These are phyloP conservation scores for Odocoileus hemionus DNA, from an alignment of 2,113 vertebrate species.

Conservation along the genomic window DNA sequence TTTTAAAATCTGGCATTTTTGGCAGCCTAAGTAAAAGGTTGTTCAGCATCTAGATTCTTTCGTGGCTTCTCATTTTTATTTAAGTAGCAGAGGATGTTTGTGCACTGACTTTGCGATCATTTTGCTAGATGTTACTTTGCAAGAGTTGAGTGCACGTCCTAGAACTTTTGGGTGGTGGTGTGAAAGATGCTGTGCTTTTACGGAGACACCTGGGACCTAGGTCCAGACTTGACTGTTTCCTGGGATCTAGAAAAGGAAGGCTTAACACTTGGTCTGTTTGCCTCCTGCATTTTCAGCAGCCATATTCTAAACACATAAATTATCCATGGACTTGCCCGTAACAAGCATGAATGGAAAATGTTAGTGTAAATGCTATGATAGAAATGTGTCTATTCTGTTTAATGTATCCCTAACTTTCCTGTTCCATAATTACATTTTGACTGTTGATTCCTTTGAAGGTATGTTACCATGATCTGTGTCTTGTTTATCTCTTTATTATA, in stretches of 20 bases:
- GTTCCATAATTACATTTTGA: background rate
- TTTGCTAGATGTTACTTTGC: slow-evolving; percentile 2
- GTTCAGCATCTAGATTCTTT: slow-evolving; percentile 25
- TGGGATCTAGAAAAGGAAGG: slow-evolving; percentile 42
- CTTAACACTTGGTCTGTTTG: background rate
- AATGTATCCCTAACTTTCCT: background rate
- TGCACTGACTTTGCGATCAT: background rate
- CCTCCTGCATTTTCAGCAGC: background rate
- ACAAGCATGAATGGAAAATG: background rate
- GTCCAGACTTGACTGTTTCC: background rate
- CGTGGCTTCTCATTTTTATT: slow-evolving; percentile 45
- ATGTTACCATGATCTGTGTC: background rate
- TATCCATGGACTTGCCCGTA: background rate
- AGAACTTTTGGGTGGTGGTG: background rate
- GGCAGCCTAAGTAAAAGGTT: slow-evolving; percentile 53
- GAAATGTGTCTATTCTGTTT: background rate
- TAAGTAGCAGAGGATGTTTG: background rate
- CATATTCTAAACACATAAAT: background rate
- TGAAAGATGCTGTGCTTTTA: background rate
- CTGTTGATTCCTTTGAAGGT: background rate
- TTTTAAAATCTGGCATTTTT: slow-evolving; percentile 45
- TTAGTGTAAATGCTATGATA: background rate
- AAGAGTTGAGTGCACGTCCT: background rate
- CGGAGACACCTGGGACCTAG: background rate
- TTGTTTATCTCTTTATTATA: background rate